Conservation (phyloP, 2,888 invertebrate species). For the Ischnus inquisitorius region DNA sequence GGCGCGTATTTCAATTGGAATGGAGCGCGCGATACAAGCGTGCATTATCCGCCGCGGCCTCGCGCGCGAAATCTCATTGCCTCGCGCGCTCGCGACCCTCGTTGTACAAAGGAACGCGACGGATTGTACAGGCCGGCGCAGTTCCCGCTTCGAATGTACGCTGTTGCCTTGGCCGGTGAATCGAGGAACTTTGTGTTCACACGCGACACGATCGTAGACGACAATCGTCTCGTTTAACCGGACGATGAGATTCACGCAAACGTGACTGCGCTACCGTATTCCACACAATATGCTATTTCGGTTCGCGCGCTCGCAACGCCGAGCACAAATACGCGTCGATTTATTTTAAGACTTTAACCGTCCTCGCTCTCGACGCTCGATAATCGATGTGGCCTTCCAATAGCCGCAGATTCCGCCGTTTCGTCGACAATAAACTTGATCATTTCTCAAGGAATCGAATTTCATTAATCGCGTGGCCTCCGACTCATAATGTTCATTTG, state of each 20-base stretch:
- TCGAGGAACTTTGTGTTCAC: conserved; percentile 1
- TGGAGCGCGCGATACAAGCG: background rate
- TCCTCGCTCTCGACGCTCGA: too few relatives aligned
- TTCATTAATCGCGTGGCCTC: too few relatives aligned
- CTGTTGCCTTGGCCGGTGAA: background rate
- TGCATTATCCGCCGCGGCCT: background rate
- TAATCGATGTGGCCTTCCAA: too few relatives aligned
- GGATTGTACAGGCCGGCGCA: background rate
- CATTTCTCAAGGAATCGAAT: too few relatives aligned
- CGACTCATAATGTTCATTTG: too few relatives aligned
- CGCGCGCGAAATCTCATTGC: background rate
- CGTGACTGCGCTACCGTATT: conserved; percentile 2
- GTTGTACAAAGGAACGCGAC: background rate
- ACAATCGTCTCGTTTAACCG: conserved; percentile 13
- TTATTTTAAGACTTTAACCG: too few relatives aligned
- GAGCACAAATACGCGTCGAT: too few relatives aligned
- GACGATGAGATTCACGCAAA: background rate
- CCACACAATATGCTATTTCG: too few relatives aligned
- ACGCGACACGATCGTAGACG: background rate
- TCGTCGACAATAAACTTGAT: too few relatives aligned
- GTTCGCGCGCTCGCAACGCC: too few relatives aligned
- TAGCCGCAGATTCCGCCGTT: too few relatives aligned
- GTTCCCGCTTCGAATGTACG: background rate
- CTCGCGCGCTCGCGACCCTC: background rate
- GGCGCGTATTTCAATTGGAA: background rate